Percentiles rank a stretch among this genome's conserved stretches.
These are phyloP conservation scores for Enteromius thamalakanensis DNA, from an alignment of 2,797 vertebrate genomes.

Conservation along the genomic window DNA sequence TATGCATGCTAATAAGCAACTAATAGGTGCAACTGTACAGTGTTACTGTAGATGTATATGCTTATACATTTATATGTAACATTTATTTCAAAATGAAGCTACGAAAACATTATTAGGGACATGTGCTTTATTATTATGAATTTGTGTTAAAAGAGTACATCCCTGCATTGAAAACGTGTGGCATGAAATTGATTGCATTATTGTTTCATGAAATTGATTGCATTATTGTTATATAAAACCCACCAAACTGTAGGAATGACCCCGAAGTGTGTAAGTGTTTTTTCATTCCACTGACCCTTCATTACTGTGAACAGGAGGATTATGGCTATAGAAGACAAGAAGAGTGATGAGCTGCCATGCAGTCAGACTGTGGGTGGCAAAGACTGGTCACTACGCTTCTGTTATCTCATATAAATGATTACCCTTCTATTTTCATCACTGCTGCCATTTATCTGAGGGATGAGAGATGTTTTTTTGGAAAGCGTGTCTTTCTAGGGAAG, in stretches of 20 bases:
- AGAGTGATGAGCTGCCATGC: constrained; percentile 35
- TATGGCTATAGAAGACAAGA: constrained; percentile 16
- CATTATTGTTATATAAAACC: not conserved
- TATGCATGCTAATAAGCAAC: no score
- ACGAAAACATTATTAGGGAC: not conserved
- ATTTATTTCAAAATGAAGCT: not conserved
- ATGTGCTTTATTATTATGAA: not conserved
- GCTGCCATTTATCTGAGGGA: constrained; percentile 36
- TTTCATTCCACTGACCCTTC: constrained; percentile 8
- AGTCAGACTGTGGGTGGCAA: constrained; percentile 28
- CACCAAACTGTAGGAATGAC: constrained; percentile 9
- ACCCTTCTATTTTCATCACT: constrained; percentile 44
- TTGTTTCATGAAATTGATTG: not conserved
- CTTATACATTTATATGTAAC: not conserved
- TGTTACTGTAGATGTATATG: not conserved
- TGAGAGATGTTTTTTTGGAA: constrained; percentile 2
- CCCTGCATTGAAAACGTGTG: not conserved
- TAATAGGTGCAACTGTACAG: no score
- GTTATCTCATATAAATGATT: constrained; percentile 41
- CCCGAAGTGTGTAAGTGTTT: not conserved
- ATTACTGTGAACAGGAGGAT: constrained; percentile 10
- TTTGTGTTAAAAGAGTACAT: not conserved
- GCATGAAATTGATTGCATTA: not conserved
- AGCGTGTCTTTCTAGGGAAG: not conserved
- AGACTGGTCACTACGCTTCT: constrained; percentile 33